Base-by-base conservation (phyloP, 2,797 vertebrate genomes). In the Diplodus puntazzo region DNA sequence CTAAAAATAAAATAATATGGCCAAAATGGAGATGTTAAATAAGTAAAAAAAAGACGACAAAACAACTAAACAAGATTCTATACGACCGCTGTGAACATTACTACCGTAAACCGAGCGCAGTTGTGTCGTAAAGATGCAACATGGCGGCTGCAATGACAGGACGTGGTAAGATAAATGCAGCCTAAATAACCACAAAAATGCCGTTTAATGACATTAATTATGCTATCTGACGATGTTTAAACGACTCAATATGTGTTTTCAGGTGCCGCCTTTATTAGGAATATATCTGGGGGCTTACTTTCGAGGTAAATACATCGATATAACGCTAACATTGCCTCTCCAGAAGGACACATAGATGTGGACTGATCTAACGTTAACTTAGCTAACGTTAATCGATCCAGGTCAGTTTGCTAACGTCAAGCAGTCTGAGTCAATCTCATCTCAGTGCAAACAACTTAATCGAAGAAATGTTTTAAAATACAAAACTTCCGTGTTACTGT, bases 131-230 rank as follows among this genome's bases (percentile, higher is more conserved):
- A 88, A 86, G 11, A 54, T n/a, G 0, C 72, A 95, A 87, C 43
- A 96, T 96, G 95, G 95, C 94, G 80, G 20, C 91, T 27, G 62
- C 91, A 69, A 14, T 92, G 88, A 86, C 87, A 84, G 87, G 93
- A 89, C 87, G 71, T 27, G 95, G 95, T 96, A 73, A 89, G 89
- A 60, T 9, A 82, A 49, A 11, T 39, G 20, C 17, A 21, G n/a
- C 4, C 3, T 1, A 14, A n/a, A 11, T 43, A 0, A 4, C 4
- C 0, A 39, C 0, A 17, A 20, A 57, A 12, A 3, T 10, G 0
- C 0, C 0, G 0, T 45, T 45, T 12, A 18, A 0, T 16, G 0
- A 7, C 0, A 13, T 21, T 4, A 34, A 43, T 5, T 9, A 0
- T 17, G 4, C 46, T 3, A n/a, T 0, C 0, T 53, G 2, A 1